Evolutionary conservation across 2,797 vertebrate genomes (phyloP).

Genomic region (Semaprochilodus insignis): DNA sequence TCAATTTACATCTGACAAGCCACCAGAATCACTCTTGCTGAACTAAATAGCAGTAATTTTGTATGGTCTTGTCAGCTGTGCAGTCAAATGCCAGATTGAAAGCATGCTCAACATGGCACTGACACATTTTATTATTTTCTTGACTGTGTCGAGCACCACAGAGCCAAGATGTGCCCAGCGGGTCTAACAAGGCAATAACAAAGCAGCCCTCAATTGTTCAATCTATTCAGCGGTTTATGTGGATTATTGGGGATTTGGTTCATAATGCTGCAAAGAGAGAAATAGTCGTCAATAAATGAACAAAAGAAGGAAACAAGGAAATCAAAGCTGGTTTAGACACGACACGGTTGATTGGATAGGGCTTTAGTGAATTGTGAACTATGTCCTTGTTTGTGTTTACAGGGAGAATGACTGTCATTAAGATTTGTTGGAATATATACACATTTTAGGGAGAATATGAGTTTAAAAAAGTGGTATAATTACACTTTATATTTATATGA

Average conservation of each 20-base stretch:
- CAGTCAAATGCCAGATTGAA: constrained; percentile 12
- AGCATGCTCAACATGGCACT: not conserved
- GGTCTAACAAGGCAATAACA: not conserved
- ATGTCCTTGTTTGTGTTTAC: too few species aligned
- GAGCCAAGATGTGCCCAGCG: not conserved
- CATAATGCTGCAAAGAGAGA: not conserved
- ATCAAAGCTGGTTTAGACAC: constrained; percentile 6
- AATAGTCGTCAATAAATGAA: not conserved
- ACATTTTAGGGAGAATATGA: too few species aligned
- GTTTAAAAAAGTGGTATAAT: too few species aligned
- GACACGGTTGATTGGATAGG: constrained; percentile 1
- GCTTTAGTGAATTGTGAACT: not conserved
- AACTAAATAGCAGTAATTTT: not conserved
- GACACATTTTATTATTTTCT: not conserved
- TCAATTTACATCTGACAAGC: not conserved
- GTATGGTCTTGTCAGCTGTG: not conserved
- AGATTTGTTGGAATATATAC: too few species aligned
- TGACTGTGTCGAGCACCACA: not conserved
- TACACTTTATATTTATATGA: too few species aligned
- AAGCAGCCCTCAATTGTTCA: not conserved
- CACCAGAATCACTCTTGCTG: not conserved
- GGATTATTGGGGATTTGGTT: not conserved
- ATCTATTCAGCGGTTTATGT: not conserved
- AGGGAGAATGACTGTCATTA: too few species aligned
- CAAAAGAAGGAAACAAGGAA: not conserved